phyloP scores from a whole-genome alignment of 2,888 invertebrate species.

The Macrosiphum euphorbiae region DNA sequence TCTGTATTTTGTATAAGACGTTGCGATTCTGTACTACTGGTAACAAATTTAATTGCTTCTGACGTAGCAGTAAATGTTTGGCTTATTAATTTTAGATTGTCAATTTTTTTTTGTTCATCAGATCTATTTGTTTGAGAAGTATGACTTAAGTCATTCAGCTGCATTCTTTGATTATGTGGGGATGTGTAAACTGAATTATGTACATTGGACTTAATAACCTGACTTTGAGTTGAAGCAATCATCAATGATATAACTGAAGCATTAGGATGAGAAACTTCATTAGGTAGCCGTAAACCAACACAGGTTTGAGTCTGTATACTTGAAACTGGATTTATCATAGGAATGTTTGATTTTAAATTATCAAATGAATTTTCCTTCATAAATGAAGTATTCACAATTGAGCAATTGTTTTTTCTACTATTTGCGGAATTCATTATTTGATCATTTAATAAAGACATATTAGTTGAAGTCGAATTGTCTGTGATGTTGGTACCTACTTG shows the following conservation, averaged over 20 bases:
- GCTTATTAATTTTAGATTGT: constrained; percentile 49
- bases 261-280: constrained; percentile 39
- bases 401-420: neutral
- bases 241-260: constrained; percentile 52
- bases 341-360: constrained; percentile 29
- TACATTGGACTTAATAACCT: constrained; percentile 45
- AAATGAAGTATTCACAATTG: neutral
- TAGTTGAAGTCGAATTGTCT: constrained; percentile 5
- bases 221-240: constrained; percentile 57
- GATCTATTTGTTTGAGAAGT: constrained; percentile 29
- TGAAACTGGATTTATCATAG: constrained; percentile 42
- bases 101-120: constrained; percentile 59
- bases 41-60: constrained; percentile 62
- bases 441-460: constrained; percentile 22
- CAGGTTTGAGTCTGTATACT: constrained; percentile 59
- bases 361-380: constrained; percentile 42
- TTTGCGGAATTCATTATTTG: constrained; percentile 1
- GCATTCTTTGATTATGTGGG: constrained; percentile 35
- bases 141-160: constrained; percentile 1
- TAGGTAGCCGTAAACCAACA: constrained; percentile 10
- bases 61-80: constrained; percentile 63
- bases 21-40: constrained; percentile 53
- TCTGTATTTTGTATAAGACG: constrained; percentile 44
- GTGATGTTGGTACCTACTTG: constrained; percentile 21
- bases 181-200: constrained; percentile 37